Evolutionary conservation across 2,113 vertebrate genomes (phyloP).

Genomic region (Vicugna pacos): DNA sequence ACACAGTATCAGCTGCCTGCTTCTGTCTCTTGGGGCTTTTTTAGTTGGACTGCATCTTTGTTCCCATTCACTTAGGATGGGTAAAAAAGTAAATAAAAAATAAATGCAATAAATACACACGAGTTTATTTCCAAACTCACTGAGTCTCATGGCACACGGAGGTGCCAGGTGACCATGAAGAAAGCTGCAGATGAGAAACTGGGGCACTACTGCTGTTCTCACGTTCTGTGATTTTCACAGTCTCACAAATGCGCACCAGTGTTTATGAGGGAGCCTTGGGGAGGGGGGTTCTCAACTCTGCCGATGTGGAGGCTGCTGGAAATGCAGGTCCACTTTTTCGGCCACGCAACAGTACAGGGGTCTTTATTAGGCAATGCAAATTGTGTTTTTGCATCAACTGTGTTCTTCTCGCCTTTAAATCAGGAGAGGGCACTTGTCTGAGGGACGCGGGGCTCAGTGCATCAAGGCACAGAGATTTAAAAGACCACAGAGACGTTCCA

Average conservation of each 20-base stretch:
- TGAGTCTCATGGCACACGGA: neutral
- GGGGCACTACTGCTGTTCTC: neutral
- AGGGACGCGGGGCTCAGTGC: neutral
- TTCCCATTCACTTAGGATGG: neutral
- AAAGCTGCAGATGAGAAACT: neutral
- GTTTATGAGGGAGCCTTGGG: neutral
- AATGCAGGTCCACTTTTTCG: accelerated
- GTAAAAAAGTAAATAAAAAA: neutral
- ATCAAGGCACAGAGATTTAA: neutral
- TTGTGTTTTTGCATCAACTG: neutral
- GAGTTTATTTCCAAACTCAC: neutral
- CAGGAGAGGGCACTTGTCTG: neutral
- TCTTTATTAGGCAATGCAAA: neutral
- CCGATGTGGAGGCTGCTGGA: neutral
- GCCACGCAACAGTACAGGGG: accelerated
- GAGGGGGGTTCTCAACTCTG: neutral
- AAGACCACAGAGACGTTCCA: neutral
- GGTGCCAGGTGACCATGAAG: neutral
- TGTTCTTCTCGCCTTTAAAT: neutral
- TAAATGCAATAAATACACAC: neutral
- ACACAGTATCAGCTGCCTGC: neutral
- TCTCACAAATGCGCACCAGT: neutral
- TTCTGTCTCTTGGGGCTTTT: neutral
- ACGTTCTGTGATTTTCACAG: neutral
- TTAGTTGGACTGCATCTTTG: neutral